These are phyloP conservation scores for Lydus trimaculatus DNA, from an alignment of 2,888 invertebrate species.

Conservation along the genomic window DNA sequence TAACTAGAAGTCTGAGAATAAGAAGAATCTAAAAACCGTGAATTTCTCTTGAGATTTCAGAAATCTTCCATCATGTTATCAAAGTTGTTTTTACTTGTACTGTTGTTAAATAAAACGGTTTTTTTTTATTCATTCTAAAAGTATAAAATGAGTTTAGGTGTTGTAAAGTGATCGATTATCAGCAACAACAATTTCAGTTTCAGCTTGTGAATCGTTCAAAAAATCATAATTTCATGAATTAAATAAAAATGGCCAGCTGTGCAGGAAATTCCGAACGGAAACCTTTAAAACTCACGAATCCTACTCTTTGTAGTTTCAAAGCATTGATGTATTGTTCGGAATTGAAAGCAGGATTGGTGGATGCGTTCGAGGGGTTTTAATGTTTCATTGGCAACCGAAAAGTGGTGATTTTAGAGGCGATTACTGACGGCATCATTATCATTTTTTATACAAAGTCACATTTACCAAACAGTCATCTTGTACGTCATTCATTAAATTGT, in stretches of 20 bases:
- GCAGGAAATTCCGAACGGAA: background rate
- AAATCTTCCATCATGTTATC: background rate
- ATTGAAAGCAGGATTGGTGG: background rate
- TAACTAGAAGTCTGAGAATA: background rate
- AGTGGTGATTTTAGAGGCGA: background rate
- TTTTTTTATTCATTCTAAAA: background rate
- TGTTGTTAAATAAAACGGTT: too few relatives aligned
- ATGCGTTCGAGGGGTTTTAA: background rate
- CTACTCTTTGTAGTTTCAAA: background rate
- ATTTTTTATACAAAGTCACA: too few relatives aligned
- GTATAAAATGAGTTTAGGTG: background rate
- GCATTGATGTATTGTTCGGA: background rate
- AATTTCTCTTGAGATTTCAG: background rate
- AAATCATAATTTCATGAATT: too few relatives aligned
- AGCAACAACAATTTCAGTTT: background rate
- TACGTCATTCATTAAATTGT: background rate
- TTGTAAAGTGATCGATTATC: background rate
- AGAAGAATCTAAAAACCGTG: background rate
- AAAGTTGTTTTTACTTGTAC: background rate
- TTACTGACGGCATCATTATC: background rate
- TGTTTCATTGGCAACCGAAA: background rate
- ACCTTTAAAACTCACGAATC: background rate
- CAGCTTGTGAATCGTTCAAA: too few relatives aligned
- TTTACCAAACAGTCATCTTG: background rate
- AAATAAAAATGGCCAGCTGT: background rate